A percentile compares a stretch with the other conserved stretches of the same genome.
phyloP scores from a whole-genome alignment of 2,797 vertebrate species.

The Sebastes nivosus region DNA sequence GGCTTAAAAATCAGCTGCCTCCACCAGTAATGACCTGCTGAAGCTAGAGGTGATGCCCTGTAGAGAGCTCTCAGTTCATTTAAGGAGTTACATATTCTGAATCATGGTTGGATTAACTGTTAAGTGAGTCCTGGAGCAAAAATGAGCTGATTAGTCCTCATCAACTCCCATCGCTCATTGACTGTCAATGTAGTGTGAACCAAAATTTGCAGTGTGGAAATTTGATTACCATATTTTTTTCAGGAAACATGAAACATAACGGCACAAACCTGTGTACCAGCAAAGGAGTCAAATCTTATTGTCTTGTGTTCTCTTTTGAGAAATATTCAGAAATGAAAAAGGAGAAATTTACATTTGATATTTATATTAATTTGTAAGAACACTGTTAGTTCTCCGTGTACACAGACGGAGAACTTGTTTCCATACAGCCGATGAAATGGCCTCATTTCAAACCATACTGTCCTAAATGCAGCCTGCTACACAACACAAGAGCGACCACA shows the following conservation, averaged over 20 bases:
- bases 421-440: not conserved
- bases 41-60: not conserved
- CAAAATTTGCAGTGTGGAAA: too few relatives aligned
- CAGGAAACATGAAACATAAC: too few relatives aligned
- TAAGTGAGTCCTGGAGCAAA: not conserved
- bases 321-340: not conserved
- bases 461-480: not conserved
- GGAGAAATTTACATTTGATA: not conserved
- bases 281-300: not conserved
- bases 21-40: not conserved
- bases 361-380: not conserved
- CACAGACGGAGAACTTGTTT: not conserved
- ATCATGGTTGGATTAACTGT: not conserved
- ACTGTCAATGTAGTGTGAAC: too few relatives aligned
- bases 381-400: not conserved
- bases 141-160: not conserved
- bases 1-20: not conserved
- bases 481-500: not conserved
- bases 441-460: not conserved
- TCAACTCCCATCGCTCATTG: not conserved
- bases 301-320: not conserved
- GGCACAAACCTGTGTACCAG: too few relatives aligned
- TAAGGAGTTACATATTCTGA: not conserved
- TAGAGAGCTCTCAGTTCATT: not conserved
- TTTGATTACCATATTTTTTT: too few relatives aligned